These are phyloP conservation scores for Ondatra zibethicus DNA, from an alignment of 2,113 vertebrate species.

Conservation along the genomic window DNA sequence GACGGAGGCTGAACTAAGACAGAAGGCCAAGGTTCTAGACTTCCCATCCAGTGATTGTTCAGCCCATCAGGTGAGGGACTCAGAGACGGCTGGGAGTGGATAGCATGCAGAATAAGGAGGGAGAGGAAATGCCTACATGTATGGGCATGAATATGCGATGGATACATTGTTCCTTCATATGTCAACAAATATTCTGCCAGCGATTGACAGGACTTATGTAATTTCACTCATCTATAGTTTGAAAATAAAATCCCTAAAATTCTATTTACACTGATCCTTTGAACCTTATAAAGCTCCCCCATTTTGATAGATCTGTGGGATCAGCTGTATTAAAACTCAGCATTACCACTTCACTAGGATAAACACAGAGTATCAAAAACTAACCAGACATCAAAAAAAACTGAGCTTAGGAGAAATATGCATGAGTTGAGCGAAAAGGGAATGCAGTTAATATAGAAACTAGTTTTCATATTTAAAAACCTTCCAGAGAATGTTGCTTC, in stretches of 20 bases:
- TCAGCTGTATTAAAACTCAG: background rate
- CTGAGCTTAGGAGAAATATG: background rate
- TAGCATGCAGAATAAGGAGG: background rate
- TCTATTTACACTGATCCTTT: background rate
- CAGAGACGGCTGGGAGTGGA: background rate
- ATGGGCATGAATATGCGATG: background rate
- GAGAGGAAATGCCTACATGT: background rate
- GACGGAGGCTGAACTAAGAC: background rate
- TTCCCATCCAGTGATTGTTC: background rate
- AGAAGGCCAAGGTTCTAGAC: background rate
- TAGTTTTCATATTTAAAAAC: background rate
- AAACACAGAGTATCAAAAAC: background rate
- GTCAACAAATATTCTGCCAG: background rate
- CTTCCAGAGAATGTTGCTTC: background rate
- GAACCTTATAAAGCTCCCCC: background rate
- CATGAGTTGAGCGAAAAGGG: background rate
- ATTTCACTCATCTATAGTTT: background rate
- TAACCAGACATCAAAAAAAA: background rate
- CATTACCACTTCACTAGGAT: background rate
- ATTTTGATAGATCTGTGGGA: background rate
- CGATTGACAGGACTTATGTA: background rate
- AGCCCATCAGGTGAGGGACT: background rate
- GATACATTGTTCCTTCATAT: background rate
- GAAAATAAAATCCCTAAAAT: background rate
- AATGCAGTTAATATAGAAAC: constrained; percentile 1